phyloP scores from a whole-genome alignment of 2,888 invertebrate species.

The Ecliptopera silaceata region DNA sequence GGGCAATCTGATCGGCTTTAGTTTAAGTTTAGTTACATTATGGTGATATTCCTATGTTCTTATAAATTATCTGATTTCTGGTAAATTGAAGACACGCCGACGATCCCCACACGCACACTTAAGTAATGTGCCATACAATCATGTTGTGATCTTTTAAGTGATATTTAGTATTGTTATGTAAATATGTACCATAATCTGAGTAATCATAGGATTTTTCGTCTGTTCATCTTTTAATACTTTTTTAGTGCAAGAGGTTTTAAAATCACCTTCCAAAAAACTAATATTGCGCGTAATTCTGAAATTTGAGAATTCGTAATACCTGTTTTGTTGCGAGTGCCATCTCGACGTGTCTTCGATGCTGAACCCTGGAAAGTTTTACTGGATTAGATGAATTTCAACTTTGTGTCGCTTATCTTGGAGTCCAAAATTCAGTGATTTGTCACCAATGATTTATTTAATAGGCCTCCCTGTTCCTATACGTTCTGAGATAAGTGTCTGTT shows the following conservation, averaged over 20 bases:
- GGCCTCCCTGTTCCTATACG: constrained; percentile 76
- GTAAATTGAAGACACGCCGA: constrained; percentile 75
- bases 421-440: constrained; percentile 78
- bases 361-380: constrained; percentile 53
- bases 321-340: constrained; percentile 33
- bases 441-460: constrained; percentile 79
- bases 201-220: constrained; percentile 63
- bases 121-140: constrained; percentile 80
- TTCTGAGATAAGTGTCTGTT: constrained; percentile 54
- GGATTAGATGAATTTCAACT: constrained; percentile 72
- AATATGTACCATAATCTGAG: constrained; percentile 81
- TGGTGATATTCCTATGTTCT: constrained; percentile 71
- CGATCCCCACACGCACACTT: constrained; percentile 58
- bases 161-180: constrained; percentile 82
- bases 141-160: constrained; percentile 82
- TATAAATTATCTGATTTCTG: constrained; percentile 52
- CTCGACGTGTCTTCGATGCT: constrained; percentile 76
- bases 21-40: constrained; percentile 65
- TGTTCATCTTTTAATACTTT: constrained; percentile 54
- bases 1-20: constrained; percentile 73
- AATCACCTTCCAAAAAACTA: constrained; percentile 23
- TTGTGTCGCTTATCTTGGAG: constrained; percentile 49
- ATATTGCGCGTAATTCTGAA: constrained; percentile 28
- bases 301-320: constrained; percentile 33
- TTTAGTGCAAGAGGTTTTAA: constrained; percentile 46